Evolutionary conservation across 1,140 invertebrate genomes (phyloP), one percentile per base, ranked within the genome.

Genomic region (Hyles euphorbiae): DNA sequence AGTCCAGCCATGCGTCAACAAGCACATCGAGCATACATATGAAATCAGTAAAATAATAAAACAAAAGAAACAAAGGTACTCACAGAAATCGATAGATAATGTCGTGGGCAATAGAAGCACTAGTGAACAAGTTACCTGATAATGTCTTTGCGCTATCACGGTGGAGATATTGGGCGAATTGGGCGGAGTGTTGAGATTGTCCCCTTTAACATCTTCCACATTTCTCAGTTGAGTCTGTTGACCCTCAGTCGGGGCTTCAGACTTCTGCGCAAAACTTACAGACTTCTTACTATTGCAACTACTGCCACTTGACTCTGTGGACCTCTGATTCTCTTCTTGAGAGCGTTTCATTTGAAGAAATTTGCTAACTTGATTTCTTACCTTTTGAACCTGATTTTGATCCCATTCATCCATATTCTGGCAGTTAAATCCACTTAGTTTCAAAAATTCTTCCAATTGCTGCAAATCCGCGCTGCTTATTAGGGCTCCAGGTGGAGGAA

Each of bases 361-460:
- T 73, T 92, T 92, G 67, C 91, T 91, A 57, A 94, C 94, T 76
- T 93, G 94, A 74, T 92, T 94, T 82, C 90, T 91, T 75, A 92
- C 91, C 90, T 91, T 94, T 70, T 91, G 91, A 72, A 92, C 90
- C 68, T 91, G 90, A 78, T 91, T 91, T 68, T 93, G 92, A 61
- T 91, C 91, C 77, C 92, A 91, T 22, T 91, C 92, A 51, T 93
- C 92, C 75, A 92, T 92, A 68, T 93, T 92, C 57, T 92, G 90
- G 40, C 92, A 92, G 36, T 91, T 93, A 56, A 94, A 91, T 32
- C 93, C 93, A 71, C 93, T 94, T 45, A 92, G 90, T 80, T 94
- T 94, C 45, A 95, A 82, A 69, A 94, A 94, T 61, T 95, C 94
- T 78, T 95, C 94, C 53, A 94, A 74, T 69, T 94, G 93, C 56